Evolutionary conservation across 2,888 invertebrate species (phyloP).

Genomic region (Cheilosia vulpina): DNA sequence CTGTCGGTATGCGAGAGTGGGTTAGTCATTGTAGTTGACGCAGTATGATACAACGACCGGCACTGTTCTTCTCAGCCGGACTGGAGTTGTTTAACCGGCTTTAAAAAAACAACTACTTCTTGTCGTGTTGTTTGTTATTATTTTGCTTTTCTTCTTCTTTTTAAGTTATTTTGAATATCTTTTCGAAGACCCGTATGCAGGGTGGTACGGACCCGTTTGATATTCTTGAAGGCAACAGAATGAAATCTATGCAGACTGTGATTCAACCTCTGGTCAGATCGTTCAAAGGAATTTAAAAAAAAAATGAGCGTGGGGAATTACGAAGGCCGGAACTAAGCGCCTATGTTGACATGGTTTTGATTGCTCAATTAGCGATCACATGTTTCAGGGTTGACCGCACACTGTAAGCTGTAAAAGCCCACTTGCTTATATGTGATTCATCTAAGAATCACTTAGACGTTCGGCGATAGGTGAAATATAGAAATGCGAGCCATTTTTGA

Average conservation of each 20-base stretch:
- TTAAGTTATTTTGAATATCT: neutral
- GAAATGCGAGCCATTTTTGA: too few relatives aligned
- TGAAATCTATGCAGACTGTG: neutral
- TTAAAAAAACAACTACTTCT: constrained; percentile 10
- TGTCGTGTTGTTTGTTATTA: constrained; percentile 10
- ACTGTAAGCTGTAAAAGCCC: neutral
- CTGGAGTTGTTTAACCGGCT: constrained; percentile 47
- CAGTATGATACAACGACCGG: neutral
- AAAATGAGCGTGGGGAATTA: neutral
- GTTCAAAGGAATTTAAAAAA: neutral
- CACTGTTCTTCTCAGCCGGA: neutral
- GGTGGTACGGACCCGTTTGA: neutral
- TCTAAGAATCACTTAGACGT: constrained; percentile 5
- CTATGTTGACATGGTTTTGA: neutral
- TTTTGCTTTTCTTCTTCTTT: neutral
- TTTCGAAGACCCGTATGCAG: neutral
- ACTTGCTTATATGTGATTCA: constrained; percentile 10
- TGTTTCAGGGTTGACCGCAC: constrained; percentile 10
- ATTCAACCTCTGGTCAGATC: neutral
- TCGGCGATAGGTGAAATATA: neutral
- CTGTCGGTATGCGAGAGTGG: neutral
- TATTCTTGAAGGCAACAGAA: neutral
- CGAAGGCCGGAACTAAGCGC: constrained; percentile 6
- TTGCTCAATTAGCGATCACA: neutral
- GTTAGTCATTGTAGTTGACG: neutral